These are phyloP conservation scores for Synodontis membranacea DNA, from an alignment of 2,113 vertebrate genomes.

Conservation along the genomic window DNA sequence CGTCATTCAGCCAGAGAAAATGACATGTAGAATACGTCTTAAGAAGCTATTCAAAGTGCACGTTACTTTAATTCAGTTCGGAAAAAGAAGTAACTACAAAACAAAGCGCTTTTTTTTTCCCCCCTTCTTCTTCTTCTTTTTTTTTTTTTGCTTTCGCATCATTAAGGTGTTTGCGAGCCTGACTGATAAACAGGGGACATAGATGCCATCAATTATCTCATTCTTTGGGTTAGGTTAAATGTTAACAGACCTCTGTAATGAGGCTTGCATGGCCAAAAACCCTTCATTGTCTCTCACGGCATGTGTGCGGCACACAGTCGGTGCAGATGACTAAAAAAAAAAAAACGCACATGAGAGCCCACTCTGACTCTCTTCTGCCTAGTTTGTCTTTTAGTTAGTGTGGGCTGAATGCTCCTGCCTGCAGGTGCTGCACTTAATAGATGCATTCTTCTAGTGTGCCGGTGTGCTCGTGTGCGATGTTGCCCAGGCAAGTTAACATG, in stretches of 20 bases:
- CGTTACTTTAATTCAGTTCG: not conserved
- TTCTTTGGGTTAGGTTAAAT: slow-evolving; percentile 75
- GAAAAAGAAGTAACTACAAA: not conserved
- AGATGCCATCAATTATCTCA: slow-evolving; percentile 75
- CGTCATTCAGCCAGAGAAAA: not conserved
- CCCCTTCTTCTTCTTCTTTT: no score
- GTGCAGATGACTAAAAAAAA: slow-evolving; percentile 75
- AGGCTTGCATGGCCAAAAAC: slow-evolving; percentile 76
- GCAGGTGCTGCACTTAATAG: slow-evolving; percentile 71
- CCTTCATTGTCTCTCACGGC: slow-evolving; percentile 75
- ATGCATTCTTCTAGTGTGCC: slow-evolving; percentile 62
- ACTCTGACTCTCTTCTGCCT: slow-evolving; percentile 56
- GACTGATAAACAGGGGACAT: slow-evolving; percentile 59
- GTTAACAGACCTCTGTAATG: slow-evolving; percentile 78
- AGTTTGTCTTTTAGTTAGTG: slow-evolving; percentile 65
- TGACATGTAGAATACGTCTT: not conserved
- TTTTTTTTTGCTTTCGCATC: slow-evolving; percentile 6
- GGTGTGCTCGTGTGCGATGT: slow-evolving; percentile 54
- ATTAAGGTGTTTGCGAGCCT: slow-evolving; percentile 48
- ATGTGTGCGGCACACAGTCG: slow-evolving; percentile 65
- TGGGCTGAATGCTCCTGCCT: slow-evolving; percentile 58
- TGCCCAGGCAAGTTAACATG: slow-evolving; percentile 60
- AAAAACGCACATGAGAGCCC: slow-evolving; percentile 72
- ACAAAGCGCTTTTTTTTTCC: no score
- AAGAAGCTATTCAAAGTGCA: not conserved